These are phyloP conservation scores for Leptopilina clavipes DNA, from an alignment of 1,140 invertebrate species.

Conservation along the genomic window DNA sequence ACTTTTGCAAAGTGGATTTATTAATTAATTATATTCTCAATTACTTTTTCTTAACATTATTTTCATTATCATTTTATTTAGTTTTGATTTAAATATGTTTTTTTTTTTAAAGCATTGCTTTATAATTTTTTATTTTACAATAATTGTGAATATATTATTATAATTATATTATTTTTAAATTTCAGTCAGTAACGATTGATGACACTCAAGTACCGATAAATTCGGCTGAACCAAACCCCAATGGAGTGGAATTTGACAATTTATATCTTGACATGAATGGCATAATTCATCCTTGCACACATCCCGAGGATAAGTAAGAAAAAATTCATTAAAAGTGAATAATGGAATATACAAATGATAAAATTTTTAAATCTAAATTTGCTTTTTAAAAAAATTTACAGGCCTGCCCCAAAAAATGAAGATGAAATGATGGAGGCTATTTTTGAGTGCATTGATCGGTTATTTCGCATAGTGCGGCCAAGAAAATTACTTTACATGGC, in stretches of 20 bases:
- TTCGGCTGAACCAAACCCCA: slow-evolving; percentile 93
- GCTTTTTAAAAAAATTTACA: slow-evolving; percentile 64
- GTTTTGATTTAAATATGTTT: too few relatives aligned
- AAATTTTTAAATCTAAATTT: slow-evolving; percentile 16
- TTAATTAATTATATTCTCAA: too few relatives aligned
- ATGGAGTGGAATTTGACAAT: slow-evolving; percentile 99
- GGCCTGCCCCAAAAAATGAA: slow-evolving; percentile 97
- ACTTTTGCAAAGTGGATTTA: too few relatives aligned
- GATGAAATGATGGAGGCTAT: slow-evolving; percentile 99
- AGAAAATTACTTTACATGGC: slow-evolving; percentile 98
- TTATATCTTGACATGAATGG: slow-evolving; percentile 99
- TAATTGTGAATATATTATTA: slow-evolving; percentile 38
- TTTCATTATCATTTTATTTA: too few relatives aligned
- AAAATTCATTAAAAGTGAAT: not conserved
- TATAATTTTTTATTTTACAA: slow-evolving; percentile 27
- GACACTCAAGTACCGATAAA: slow-evolving; percentile 85
- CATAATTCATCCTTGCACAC: slow-evolving; percentile 99
- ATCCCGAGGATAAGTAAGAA: slow-evolving; percentile 96
- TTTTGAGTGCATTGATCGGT: slow-evolving; percentile 98
- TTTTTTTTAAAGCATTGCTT: not conserved
- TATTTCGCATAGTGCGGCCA: slow-evolving; percentile 96
- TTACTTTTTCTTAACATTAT: too few relatives aligned
- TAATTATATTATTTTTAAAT: slow-evolving; percentile 58
- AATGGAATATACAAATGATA: not conserved
- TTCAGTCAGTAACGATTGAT: slow-evolving; percentile 78